Evolutionary conservation across 1,140 invertebrate species (phyloP), one percentile per base, ranked within the genome.

Genomic region (Aporrectodea caliginosa): DNA sequence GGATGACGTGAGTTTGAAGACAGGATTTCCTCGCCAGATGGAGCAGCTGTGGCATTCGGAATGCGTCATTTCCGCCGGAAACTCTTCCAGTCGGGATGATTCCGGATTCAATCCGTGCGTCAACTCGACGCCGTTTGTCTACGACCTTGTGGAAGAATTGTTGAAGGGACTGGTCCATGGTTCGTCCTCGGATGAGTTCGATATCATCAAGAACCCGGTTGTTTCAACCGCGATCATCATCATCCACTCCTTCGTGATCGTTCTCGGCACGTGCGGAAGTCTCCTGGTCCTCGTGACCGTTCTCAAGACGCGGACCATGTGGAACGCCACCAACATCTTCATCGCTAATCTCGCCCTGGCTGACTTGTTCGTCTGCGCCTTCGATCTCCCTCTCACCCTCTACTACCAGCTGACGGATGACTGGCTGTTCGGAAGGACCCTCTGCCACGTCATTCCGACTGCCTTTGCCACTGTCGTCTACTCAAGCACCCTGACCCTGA

Each of bases 321-420:
- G 78, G 73, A 80, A 30, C n/a, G 80, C 80, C n/a, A 81, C 80
- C 29, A 81, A 81, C 71, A 77, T 81, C 30, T 79, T 81, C 79
- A 79, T 81, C 35, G 78, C 79, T 32, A 81, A 81, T 32, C 80
- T 81, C 1, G 80, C 80, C 1, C n/a, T 78, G 14, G 80, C 80
- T 14, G 80, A 81, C 77, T 68, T 81, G 31, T 74, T 78, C n/a
- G 80, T 81, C n/a, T 78, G 75, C 33, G 72, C 68, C 69, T 73
- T 81, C 69, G 80, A 79, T 70, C 75, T 80, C 6, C 81, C 81
- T 16, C 80, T 81, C 2, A 69, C 69, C 27, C 71, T 74, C 27
- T 77, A 78, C 32, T 77, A 81, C 58, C 76, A 73, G 27, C 32
- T 81, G 6, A 81, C 72, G 16, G 69, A 78, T 27, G 32, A 78